These are phyloP conservation scores for Oscheius sp. DNA, from an alignment of 2,888 invertebrate species.

Conservation along the genomic window DNA sequence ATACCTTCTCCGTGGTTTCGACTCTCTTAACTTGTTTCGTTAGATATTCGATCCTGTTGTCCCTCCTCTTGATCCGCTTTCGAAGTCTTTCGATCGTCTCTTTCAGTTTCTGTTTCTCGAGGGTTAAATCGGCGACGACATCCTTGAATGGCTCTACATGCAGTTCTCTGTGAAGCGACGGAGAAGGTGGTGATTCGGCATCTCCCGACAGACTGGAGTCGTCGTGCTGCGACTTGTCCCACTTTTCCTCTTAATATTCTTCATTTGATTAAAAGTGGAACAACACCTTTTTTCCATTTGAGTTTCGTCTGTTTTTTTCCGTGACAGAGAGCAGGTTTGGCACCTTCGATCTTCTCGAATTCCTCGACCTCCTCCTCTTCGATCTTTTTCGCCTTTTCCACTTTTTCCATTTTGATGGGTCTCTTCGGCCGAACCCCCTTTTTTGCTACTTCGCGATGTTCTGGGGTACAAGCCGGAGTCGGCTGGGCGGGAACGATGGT, in stretches of 20 bases:
- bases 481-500: too few relatives aligned
- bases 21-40: neutral
- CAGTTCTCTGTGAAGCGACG: neutral
- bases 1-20: neutral
- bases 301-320: conserved; percentile 3
- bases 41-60: conserved; percentile 12
- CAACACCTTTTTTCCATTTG: conserved; percentile 21
- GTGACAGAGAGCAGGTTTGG: conserved; percentile 16
- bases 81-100: conserved; percentile 7
- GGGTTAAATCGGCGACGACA: conserved; percentile 3
- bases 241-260: neutral
- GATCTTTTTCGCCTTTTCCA: conserved; percentile 27
- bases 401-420: neutral
- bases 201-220: too few relatives aligned
- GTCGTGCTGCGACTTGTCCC: too few relatives aligned
- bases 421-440: neutral
- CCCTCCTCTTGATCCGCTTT: neutral
- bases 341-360: conserved; percentile 19
- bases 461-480: too few relatives aligned
- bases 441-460: too few relatives aligned
- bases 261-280: too few relatives aligned
- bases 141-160: conserved; percentile 23
- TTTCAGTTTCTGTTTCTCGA: conserved; percentile 8
- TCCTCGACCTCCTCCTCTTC: conserved; percentile 33
- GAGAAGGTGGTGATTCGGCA: conserved; percentile 10